A percentile compares a stretch with the other conserved stretches of the same genome.
Evolutionary conservation across 2,888 invertebrate species (phyloP).

Genomic region (Stenchaetothrips biformis): DNA sequence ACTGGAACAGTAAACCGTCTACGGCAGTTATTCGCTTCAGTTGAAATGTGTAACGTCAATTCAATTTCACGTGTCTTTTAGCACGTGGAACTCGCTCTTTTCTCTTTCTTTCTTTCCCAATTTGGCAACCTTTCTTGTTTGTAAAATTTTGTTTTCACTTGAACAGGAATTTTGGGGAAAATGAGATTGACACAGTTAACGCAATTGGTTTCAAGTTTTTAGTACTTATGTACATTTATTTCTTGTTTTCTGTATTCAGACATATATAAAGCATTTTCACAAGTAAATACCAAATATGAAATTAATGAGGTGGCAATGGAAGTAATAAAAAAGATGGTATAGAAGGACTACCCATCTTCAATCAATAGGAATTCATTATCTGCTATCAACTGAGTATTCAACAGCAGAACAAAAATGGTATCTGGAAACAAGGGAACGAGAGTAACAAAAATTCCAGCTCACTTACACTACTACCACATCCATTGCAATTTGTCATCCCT

Average conservation of each 20-base stretch:
- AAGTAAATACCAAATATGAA: constrained; percentile 40
- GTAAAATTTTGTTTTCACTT: neutral
- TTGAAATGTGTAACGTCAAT: too few species aligned
- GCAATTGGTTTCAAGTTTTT: constrained; percentile 39
- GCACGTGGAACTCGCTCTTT: neutral
- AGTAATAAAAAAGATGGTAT: constrained; percentile 20
- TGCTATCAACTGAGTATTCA: constrained; percentile 13
- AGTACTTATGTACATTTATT: constrained; percentile 41
- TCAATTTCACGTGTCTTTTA: neutral
- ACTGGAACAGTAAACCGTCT: too few species aligned
- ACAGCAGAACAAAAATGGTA: constrained; percentile 11
- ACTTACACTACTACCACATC: constrained; percentile 24
- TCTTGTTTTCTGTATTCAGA: constrained; percentile 41
- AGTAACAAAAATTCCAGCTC: constrained; percentile 2
- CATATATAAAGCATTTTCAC: constrained; percentile 43
- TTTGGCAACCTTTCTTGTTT: neutral
- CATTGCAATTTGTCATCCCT: constrained; percentile 29
- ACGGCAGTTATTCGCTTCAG: too few species aligned
- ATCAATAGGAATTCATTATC: constrained; percentile 16
- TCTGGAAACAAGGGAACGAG: constrained; percentile 18
- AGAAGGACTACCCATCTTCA: constrained; percentile 12
- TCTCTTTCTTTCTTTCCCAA: neutral
- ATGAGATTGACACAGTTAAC: neutral
- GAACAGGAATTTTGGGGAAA: neutral
- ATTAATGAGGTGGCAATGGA: constrained; percentile 24